Percentiles rank a stretch among this genome's conserved stretches.
Evolutionary conservation across 2,113 vertebrate species (phyloP).

Genomic region (Galemys pyrenaicus): DNA sequence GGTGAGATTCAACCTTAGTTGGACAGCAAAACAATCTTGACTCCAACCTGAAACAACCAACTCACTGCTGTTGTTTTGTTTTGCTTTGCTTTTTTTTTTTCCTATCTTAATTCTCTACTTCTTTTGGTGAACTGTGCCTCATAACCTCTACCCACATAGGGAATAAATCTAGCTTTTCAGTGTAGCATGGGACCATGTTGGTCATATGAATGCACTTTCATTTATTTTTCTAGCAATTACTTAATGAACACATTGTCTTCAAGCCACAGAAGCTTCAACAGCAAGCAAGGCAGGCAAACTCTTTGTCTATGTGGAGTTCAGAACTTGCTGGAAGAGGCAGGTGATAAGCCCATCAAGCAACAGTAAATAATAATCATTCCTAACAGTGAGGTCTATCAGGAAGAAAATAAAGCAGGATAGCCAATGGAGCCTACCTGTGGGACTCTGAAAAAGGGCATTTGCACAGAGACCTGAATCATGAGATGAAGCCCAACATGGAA

Average conservation of each 20-base stretch:
- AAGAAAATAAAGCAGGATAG: background rate
- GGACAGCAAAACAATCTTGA: background rate
- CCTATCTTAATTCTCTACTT: background rate
- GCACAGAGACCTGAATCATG: background rate
- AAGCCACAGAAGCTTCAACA: background rate
- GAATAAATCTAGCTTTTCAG: background rate
- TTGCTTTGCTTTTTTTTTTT: background rate
- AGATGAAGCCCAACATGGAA: background rate
- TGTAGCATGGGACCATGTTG: background rate
- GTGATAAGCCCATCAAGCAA: background rate
- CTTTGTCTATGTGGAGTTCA: background rate
- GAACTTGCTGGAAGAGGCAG: background rate
- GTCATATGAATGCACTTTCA: background rate
- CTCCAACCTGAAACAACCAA: background rate
- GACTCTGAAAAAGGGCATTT: background rate
- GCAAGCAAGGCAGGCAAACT: background rate
- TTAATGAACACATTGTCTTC: background rate
- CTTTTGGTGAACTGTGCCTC: background rate
- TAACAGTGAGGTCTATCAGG: background rate
- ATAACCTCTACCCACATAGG: background rate
- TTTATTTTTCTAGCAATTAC: background rate
- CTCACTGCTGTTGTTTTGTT: background rate
- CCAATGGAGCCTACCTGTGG: background rate
- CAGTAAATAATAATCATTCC: background rate
- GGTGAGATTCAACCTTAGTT: background rate